Evolutionary conservation across 2,888 invertebrate species (phyloP), one percentile per base, ranked within the genome.

Genomic region (Notodonta ziczac): DNA sequence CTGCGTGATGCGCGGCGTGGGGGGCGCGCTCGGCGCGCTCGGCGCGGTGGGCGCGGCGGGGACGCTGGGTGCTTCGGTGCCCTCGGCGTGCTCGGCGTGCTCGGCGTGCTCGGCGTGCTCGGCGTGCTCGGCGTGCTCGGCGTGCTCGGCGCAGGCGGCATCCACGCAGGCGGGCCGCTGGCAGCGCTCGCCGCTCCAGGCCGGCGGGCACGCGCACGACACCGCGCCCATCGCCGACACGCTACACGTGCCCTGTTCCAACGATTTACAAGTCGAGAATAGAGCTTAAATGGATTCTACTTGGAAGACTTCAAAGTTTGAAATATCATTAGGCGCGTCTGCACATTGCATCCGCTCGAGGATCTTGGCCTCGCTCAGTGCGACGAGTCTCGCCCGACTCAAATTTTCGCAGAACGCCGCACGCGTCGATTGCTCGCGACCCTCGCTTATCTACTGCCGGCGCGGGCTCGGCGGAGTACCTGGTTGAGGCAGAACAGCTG

Each of bases 171-270:
- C 94, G 82, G 95, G 96, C 59, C 95, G 94, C 83, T 97, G 95
- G 88, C 97, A 97, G 59, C 94, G 92, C 66, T 94, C 91, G 50
- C 97, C 97, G 51, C 94, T 93, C 85, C 95, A 97, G 56, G 94
- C 92, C 0, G 95, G 88, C 42, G 94, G 91, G 78, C 97, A 97
- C 68, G 93, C 85, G 89, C 97, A 97, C 65, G 66, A 42, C 69
- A 73, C 60, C 46, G 93, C 94, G 72, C 94, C 90, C 75, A 61
- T 65, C 4, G 54, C 13, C 16, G 77, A 68, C 70, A 76, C 78
- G 52, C 61, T 57, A 76, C 87, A 87, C 69, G 81, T 72, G 69
- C 89, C 90, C 88, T 89, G 77, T 52, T 12, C 57, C 55, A 50
- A 24, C 52, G 5, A 32, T 24, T 8, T 5, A 12, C 48, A 12